Conservation (phyloP, 2,113 vertebrate species). For the Seriola rivoliana region DNA sequence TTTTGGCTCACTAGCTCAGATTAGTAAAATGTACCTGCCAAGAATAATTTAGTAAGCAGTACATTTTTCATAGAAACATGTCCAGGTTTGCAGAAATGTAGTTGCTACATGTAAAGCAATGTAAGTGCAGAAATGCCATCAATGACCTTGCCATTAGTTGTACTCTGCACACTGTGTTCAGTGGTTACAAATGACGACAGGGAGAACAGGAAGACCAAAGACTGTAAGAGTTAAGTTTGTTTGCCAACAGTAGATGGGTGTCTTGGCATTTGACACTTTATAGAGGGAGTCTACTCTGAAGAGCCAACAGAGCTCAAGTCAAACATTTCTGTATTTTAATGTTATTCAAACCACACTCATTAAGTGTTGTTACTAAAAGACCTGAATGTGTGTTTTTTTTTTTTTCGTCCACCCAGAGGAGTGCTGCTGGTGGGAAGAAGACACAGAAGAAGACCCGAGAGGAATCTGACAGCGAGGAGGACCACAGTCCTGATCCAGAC, state of each 20-base stretch:
- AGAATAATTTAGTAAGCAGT: background rate
- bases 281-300: background rate
- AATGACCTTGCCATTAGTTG: background rate
- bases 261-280: background rate
- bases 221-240: background rate
- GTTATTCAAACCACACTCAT: background rate
- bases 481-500: conserved; percentile 62
- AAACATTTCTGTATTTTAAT: background rate
- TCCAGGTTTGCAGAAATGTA: background rate
- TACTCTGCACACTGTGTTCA: background rate
- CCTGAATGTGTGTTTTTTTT: conserved; percentile 42
- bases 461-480: conserved; percentile 79
- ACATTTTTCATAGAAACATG: background rate
- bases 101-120: background rate
- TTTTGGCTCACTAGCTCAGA: background rate
- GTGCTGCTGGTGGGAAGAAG: conserved; percentile 80
- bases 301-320: background rate
- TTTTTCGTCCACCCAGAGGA: conserved; percentile 80
- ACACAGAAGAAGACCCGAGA: conserved; percentile 76
- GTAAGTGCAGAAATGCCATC: conserved; percentile 2
- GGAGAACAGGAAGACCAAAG: background rate
- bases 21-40: conserved; percentile 1
- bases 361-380: conserved; percentile 16
- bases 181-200: background rate
- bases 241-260: background rate